Evolutionary conservation across 2,888 invertebrate genomes (phyloP), one percentile per base, ranked within the genome.

Genomic region (Apotomis betuletana): DNA sequence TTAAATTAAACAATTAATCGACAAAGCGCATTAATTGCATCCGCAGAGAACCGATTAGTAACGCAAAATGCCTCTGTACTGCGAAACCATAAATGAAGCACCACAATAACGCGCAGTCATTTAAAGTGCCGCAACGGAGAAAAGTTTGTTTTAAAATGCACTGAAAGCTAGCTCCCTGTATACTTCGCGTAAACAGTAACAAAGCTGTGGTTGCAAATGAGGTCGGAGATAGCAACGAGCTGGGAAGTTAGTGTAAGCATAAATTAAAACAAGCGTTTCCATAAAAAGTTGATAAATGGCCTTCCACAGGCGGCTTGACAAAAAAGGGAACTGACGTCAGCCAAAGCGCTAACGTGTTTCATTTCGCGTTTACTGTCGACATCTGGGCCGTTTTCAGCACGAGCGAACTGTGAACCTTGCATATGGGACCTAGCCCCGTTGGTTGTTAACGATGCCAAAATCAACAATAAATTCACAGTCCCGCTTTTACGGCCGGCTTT

Each of bases 261-360:
- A 92, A 91, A 91, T 91, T 92, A 92, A 92, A 91, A 91, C 91
- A 91, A 90, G 89, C 85, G 85, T 89, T 89, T 85, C 84, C 85
- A 89, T 90, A 92, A 92, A 92, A 93, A 92, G 90, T 91, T 92
- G 92, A 93, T 91, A 92, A 92, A 92, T 92, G 89, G 89, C 86
- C 83, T 83, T 90, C 83, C 89, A 85, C 90, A 87, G 88, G 87
- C 90, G 87, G 87, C 81, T 79, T 85, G 85, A 87, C 89, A 90
- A 92, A 92, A 92, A 91, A 89, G 85, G 86, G 85, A 84, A 85
- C 87, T 87, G 86, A 85, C 90, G 90, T 87, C 88, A 87, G 83
- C 86, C 85, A 85, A 87, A 86, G 87, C 88, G 88, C 86, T 90
- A 90, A 90, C 88, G 88, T 89, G 90, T 88, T 91, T 91, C 90